A percentile compares a stretch with the other conserved stretches of the same genome.
Conservation (phyloP, 1,140 invertebrate genomes). For the Drosophila lowei region DNA sequence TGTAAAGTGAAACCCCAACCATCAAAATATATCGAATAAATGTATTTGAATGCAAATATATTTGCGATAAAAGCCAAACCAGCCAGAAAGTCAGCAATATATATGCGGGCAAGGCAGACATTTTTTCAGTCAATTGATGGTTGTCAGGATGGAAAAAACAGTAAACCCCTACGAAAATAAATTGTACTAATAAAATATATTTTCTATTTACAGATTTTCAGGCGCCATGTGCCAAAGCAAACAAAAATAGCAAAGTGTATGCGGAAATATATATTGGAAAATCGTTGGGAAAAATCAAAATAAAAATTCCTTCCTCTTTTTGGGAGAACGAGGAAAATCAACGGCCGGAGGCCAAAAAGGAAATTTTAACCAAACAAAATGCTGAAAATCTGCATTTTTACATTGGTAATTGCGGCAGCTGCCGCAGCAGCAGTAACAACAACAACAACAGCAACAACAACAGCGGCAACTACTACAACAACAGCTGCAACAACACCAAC, state of each 20-base stretch:
- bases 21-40: constrained; percentile 29
- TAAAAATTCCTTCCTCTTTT: background rate
- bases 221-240: constrained; percentile 38
- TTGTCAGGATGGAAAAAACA: background rate
- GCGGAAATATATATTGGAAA: constrained; percentile 2
- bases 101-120: constrained; percentile 3
- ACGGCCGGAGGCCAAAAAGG: constrained; percentile 1
- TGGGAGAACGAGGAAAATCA: constrained; percentile 1
- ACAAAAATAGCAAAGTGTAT: constrained; percentile 21
- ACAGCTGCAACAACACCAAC: constrained; percentile 10
- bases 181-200: constrained; percentile 23
- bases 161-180: constrained; percentile 3
- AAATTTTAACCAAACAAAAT: constrained; percentile 48
- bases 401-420: constrained; percentile 66
- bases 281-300: constrained; percentile 13
- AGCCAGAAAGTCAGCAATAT: constrained; percentile 26
- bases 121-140: constrained; percentile 24
- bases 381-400: constrained; percentile 76
- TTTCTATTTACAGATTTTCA: constrained; percentile 30
- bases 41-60: constrained; percentile 41
- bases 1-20: constrained; percentile 22
- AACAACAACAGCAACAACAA: constrained; percentile 10
- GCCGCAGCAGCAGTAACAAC: constrained; percentile 31
- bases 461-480: background rate
- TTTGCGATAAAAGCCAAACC: constrained; percentile 36